Conservation (phyloP, 2,113 vertebrate genomes). For the Shinisaurus crocodilurus region DNA sequence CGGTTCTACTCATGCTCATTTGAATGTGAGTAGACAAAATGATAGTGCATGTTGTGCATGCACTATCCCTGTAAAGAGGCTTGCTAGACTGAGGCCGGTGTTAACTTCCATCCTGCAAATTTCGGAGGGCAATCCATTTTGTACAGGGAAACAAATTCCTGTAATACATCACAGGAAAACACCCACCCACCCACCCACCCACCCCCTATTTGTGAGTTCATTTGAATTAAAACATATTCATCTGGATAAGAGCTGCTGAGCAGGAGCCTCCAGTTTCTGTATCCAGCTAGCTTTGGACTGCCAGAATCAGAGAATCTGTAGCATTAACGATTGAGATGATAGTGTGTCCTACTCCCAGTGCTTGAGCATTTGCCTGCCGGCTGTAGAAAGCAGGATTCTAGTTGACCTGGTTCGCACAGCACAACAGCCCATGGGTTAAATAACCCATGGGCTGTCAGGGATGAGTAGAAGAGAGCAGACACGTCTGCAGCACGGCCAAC, state of each 20-base stretch:
- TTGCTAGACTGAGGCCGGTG: neutral
- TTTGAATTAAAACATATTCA: neutral
- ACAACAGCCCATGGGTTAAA: too few species aligned
- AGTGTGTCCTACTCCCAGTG: neutral
- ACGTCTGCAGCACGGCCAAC: too few species aligned
- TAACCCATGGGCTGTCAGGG: too few species aligned
- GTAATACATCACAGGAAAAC: neutral
- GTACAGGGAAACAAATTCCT: neutral
- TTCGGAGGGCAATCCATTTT: neutral
- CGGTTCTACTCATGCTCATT: too few species aligned
- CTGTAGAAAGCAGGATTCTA: neutral
- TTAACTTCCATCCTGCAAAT: too few species aligned
- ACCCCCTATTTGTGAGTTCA: too few species aligned
- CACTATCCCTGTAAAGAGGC: neutral
- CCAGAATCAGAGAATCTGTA: neutral
- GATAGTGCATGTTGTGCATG: neutral
- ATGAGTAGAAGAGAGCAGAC: too few species aligned
- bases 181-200: neutral
- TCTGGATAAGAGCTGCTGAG: neutral
- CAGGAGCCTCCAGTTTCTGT: neutral
- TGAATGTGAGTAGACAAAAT: too few species aligned
- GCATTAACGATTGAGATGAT: neutral
- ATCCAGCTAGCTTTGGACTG: neutral
- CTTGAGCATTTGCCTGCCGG: neutral
- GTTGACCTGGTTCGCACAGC: too few species aligned